Conservation (phyloP, 1,140 invertebrate species). For the Eriosoma lanigerum region DNA sequence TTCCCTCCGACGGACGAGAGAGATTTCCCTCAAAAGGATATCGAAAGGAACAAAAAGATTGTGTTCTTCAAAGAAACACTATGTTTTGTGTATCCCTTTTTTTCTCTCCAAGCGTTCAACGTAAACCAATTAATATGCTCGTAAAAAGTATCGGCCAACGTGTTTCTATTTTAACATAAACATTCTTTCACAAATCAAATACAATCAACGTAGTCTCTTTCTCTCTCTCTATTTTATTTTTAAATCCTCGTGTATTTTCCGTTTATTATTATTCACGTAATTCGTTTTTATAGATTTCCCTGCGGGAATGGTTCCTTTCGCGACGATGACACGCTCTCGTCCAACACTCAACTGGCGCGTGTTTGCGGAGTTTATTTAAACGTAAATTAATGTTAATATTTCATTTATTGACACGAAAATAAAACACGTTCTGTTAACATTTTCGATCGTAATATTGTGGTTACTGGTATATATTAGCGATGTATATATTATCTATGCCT, state of each 20-base stretch:
- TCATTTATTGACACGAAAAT: too few species aligned
- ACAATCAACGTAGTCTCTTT: not conserved
- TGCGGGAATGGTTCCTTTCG: not conserved
- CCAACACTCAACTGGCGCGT: too few species aligned
- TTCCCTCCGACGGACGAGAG: not conserved
- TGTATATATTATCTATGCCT: too few species aligned
- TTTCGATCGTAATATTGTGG: too few species aligned
- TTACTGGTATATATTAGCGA: too few species aligned
- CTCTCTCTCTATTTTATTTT: not conserved
- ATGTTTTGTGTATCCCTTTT: not conserved
- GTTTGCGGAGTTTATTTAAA: too few species aligned
- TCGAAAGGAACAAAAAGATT: not conserved
- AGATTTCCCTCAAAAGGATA: constrained; percentile 18
- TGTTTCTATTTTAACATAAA: constrained; percentile 10
- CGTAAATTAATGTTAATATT: too few species aligned
- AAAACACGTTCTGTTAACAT: too few species aligned
- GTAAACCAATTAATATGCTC: constrained; percentile 33
- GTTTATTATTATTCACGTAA: not conserved
- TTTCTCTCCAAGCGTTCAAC: not conserved
- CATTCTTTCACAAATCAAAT: constrained; percentile 31
- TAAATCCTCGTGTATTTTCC: not conserved
- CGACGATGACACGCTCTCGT: too few species aligned
- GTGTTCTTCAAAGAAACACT: not conserved
- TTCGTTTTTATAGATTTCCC: constrained; percentile 17
- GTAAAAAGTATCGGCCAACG: not conserved